Evolutionary conservation across 2,113 vertebrate genomes (phyloP), one percentile per base, ranked within the genome.

Genomic region (Petromus typicus): DNA sequence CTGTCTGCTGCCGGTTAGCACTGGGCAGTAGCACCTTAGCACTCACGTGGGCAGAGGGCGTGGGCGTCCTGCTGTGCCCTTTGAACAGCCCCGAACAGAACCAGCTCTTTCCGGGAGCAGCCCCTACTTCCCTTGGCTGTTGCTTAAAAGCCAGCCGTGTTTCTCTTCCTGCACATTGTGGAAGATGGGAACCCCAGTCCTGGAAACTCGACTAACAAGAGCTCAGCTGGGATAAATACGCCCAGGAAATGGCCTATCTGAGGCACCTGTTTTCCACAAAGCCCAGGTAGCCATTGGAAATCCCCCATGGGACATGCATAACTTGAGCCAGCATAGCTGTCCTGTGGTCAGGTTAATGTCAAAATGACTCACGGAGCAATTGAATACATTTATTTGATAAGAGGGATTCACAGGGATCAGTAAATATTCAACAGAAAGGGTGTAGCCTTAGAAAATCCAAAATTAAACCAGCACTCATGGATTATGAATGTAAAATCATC

Each of bases 301-400:
- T 34, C 48, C 48, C 48, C 10, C 32, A 79, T 48, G 43, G 51
- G 59, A 48, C 18, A 20, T 14, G 40, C 22, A 40, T 0, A 14
- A 23, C 57, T 83, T 84, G 30, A 66, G 8, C 32, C 34, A 84
- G 11, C 67, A 17, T 17, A 91, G 84, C 20, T 37, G 8, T 75
- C 12, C 71, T 9, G n/a, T 51, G 51, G 14, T 79, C 82, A 71
- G 54, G 43, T 45, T 84, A 69, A 89, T 80, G 91, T 79, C 71
- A 80, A n/a, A 91, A 66, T 32, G 13, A 90, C 40, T 82, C 32
- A 37, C 59, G 91, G 94, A 95, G n/a, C 82, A 89, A 20, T 63
- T 89, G 66, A 73, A 43, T n/a, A 73, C 67, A 90, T 84, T 43
- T 25, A 40, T 93, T 63, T 69, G 64, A 56, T 95, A 22, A 6